Conservation (phyloP, 2,888 invertebrate species). For the Synanthedon andrenaeformis region DNA sequence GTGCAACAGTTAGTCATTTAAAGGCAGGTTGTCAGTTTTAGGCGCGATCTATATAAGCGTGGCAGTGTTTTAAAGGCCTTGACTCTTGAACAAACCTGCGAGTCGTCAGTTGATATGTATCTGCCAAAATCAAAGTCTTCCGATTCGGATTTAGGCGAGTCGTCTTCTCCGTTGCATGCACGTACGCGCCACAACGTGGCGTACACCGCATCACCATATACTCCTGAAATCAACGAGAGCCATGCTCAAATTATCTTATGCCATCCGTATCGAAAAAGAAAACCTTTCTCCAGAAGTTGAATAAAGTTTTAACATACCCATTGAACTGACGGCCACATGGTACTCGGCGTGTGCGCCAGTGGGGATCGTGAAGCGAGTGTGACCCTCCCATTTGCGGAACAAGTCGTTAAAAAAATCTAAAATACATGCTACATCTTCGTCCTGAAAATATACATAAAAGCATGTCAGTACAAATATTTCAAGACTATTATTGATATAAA, state of each 20-base stretch:
- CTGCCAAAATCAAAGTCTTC: not conserved
- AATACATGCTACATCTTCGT: slow-evolving; percentile 39
- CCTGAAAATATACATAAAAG: slow-evolving; percentile 14
- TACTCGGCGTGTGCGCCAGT: slow-evolving; percentile 37
- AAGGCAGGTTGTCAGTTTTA: too few species aligned
- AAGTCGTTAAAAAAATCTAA: slow-evolving; percentile 40
- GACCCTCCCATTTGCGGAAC: slow-evolving; percentile 35
- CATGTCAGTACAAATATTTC: too few species aligned
- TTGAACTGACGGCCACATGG: slow-evolving; percentile 21
- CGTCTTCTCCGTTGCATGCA: not conserved
- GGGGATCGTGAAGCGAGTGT: slow-evolving; percentile 44
- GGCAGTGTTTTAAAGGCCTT: too few species aligned
- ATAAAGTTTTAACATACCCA: slow-evolving; percentile 16
- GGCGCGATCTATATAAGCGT: too few species aligned
- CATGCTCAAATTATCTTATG: too few species aligned
- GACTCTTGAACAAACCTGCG: not conserved
- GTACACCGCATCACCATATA: not conserved
- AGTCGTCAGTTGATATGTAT: not conserved
- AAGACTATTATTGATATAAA: too few species aligned
- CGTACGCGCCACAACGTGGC: not conserved
- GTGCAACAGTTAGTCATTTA: too few species aligned
- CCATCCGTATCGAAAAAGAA: too few species aligned
- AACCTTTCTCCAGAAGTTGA: too few species aligned
- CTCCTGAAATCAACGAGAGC: not conserved
- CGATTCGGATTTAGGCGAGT: not conserved